Base-by-base conservation (phyloP, 2,888 invertebrate species). In the Drosophila antonietae region DNA sequence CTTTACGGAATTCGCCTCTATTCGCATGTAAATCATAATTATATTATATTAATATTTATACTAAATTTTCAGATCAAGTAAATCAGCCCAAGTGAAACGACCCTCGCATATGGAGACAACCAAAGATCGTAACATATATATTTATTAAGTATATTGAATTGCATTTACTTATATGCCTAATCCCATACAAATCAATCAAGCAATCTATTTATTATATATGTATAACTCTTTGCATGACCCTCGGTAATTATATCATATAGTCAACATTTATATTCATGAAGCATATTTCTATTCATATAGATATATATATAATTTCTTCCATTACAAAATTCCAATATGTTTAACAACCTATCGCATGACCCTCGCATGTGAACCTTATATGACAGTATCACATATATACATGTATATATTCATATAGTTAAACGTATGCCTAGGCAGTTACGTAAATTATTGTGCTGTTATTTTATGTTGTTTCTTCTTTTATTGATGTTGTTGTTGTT, bases 401-500 rank as follows among this genome's bases (percentile, higher is more conserved):
- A 28, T 28, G 1, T 44, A 44, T 53, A 33, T 57, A 68, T 73
- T 59, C 62, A 67, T 72, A 61, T 61, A 44, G 56, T 61, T 78
- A 39, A 75, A 67, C 75, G 67, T 80, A 65, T 81, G 80, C 75
- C 75, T 75, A 75, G 80, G 67, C 78, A 80, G 82, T 81, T 82
- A 60, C 74, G 65, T 73, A 84, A 83, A 81, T 84, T 83, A 84
- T 79, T 77, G 74, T 73, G 75, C 70, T 77, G 75, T 80, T 82
- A 79, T 84, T 28, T 47, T 62, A 5, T 79, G 62, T 73, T 67
- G 60, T 68, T 61, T 63, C 77, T 69, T 57, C 35, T 69, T 55
- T 64, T 39, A 39, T 35, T 52, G 33, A 8, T 33, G 47, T 31
- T 49, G 51, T n/a, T 23, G 23, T 20, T 20, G 20, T 3, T 23